Base-by-base conservation (phyloP, 64 coral and sea anemone genomes). In the Dendronephthya gigantea region DNA sequence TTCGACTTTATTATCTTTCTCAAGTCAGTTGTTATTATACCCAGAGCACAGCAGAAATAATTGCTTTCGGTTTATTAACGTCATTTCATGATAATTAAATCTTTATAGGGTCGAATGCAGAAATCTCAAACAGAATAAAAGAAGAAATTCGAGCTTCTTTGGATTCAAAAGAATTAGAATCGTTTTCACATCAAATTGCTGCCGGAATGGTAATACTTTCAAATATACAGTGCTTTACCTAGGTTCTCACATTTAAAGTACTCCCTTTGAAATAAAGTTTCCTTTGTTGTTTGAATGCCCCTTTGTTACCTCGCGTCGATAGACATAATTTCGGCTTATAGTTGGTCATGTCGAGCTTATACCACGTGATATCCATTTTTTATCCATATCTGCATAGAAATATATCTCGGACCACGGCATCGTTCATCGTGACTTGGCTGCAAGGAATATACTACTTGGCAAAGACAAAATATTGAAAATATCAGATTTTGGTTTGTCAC, bases 401-500 rank as follows among this genome's bases (percentile, higher is more conserved):
- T 33, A 79, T 79, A 33, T 79, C 37, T 19, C 72, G 19, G 29
- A 34, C 37, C 36, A 36, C 14, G 72, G 32, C 8, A 79, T 79
- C 32, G 36, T 79, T 39, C 72, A 79, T 19, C 72, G 72, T 37
- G 72, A 79, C 36, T 79, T 79, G 30, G 72, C 72, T 35, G 72
- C 72, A 36, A 79, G 72, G 72, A 79, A 79, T 19, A 79, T 79
- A 79, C 28, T 79, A 12, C 72, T 79, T 36, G 32, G 30, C 11
- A 33, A 79, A 35, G 30, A 79, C 30, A 34, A 39, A 8, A 19
- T 39, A 35, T 79, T 79, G 36, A 79, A 79, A 39, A 79, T 79
- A 34, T 79, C 72, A 79, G 72, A 79, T 79, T 79, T 79, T 79
- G 72, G 72, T 39, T 79, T 79, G 30, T 79, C 72, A 39, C 72